Percentiles rank a stretch among this genome's conserved stretches.
Conservation (phyloP, 2,888 invertebrate species). For the Netelia inedita region DNA sequence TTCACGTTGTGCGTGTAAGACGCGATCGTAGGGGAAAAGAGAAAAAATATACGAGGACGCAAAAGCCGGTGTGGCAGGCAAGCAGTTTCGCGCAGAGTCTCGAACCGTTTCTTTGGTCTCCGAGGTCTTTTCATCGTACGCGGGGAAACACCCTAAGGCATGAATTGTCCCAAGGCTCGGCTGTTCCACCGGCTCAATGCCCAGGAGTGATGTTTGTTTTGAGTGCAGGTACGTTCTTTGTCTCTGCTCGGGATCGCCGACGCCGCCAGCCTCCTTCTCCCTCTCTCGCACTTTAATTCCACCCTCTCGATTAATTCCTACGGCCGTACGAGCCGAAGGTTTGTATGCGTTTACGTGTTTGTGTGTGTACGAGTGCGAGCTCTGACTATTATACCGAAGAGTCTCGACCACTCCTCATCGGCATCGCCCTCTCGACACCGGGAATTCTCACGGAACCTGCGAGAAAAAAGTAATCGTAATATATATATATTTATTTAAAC, state of each 20-base stretch:
- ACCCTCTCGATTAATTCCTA: constrained; percentile 44
- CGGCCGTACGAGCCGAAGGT: constrained; percentile 9
- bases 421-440: neutral
- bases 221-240: constrained; percentile 83
- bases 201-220: constrained; percentile 82
- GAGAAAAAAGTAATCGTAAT: constrained; percentile 57
- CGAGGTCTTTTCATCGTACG: constrained; percentile 55
- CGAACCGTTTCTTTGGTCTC: constrained; percentile 16
- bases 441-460: constrained; percentile 63
- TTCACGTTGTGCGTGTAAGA: constrained; percentile 63
- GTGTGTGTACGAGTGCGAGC: neutral
- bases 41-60: constrained; percentile 1
- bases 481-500: constrained; percentile 14
- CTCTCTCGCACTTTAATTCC: constrained; percentile 46
- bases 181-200: constrained; percentile 60
- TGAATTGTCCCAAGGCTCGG: constrained; percentile 60
- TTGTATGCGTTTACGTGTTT: no score
- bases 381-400: constrained; percentile 25
- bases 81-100: constrained; percentile 46
- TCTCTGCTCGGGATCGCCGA: constrained; percentile 76
- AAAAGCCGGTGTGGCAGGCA: neutral
- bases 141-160: constrained; percentile 57
- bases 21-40: neutral
- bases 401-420: neutral
- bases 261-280: constrained; percentile 63